Base-by-base conservation (phyloP, 2,797 vertebrate species). In the Falco rusticolus region DNA sequence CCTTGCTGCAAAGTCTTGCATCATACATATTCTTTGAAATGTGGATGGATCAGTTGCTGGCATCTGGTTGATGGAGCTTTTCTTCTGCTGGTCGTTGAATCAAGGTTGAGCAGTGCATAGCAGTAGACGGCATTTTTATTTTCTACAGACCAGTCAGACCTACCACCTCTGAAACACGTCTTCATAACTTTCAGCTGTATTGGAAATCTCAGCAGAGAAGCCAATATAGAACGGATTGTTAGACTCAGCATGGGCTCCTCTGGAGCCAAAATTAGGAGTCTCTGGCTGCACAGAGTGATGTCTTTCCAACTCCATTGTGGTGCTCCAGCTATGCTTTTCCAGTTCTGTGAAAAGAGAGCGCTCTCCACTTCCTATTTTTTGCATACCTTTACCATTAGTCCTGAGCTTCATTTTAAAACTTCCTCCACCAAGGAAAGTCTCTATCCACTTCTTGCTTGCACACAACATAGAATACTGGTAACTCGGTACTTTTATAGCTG, bases 401-500 rank as follows among this genome's bases (percentile, higher is more conserved):
- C 34, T 61, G 57, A 87, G 47, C 25, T 90, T 94, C 59, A 65
- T 87, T 93, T 71, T 75, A 65, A 93, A 89, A 71, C 89, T 76
- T 93, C 51, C 29, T 89, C 72, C 39, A 37, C 48, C 34, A 24
- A 22, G 20, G 53, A 88, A 89, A 45, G 26, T 82, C 37, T 93
- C 50, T 84, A 57, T 80, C 82, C 25, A 26, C 39, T 89, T 87
- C 60, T 83, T 89, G 81, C 77, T 94, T 92, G 68, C 72, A 76
- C 16, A 48, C 48, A 39, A 80, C 77, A n/a, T 15, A 41, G 57
- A 95, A 93, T 0, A 3, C 81, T 89, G 91, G 69, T 76, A 96
- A 87, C 88, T 71, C 4, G 1, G 84, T 93, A 90, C 93, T 94
- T 97, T 90, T 84, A 80, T 88, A 96, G 69, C 88, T 89, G 86